Percentiles rank a stretch among this genome's conserved stretches.
Evolutionary conservation across 2,888 invertebrate species (phyloP).

Genomic region (Agriopis aurantiaria): DNA sequence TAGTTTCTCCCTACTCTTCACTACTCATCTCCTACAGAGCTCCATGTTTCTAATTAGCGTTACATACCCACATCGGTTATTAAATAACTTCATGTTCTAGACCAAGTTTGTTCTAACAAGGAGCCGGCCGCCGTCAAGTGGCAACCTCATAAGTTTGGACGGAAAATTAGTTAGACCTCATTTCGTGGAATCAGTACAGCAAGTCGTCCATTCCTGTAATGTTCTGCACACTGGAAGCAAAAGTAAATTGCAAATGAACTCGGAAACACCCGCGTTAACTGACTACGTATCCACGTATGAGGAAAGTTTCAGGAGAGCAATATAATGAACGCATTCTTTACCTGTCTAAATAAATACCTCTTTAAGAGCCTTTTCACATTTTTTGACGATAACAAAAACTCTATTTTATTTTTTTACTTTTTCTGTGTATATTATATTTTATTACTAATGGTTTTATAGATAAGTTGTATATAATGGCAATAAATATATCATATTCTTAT

Average conservation of each 20-base stretch:
- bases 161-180: slow-evolving; percentile 61
- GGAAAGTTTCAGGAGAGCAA: slow-evolving; percentile 23
- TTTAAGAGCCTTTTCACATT: background rate
- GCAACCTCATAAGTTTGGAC: slow-evolving; percentile 31
- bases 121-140: slow-evolving; percentile 19
- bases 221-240: slow-evolving; percentile 40
- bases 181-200: slow-evolving; percentile 59
- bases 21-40: slow-evolving; percentile 9
- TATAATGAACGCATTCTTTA: slow-evolving; percentile 26
- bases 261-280: slow-evolving; percentile 43
- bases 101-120: slow-evolving; percentile 34
- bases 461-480: too few relatives aligned
- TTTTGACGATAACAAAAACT: background rate
- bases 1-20: background rate
- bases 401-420: too few relatives aligned
- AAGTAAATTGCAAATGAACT: slow-evolving; percentile 50
- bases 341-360: slow-evolving; percentile 8
- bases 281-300: slow-evolving; percentile 32
- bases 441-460: too few relatives aligned
- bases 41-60: slow-evolving; percentile 23
- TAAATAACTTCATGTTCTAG: slow-evolving; percentile 34
- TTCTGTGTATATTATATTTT: too few relatives aligned
- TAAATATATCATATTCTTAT: too few relatives aligned
- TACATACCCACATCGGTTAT: slow-evolving; percentile 29
- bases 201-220: slow-evolving; percentile 46